Evolutionary conservation across 1,140 invertebrate species (phyloP), one percentile per base, ranked within the genome.

Genomic region (Drosophila sp.): DNA sequence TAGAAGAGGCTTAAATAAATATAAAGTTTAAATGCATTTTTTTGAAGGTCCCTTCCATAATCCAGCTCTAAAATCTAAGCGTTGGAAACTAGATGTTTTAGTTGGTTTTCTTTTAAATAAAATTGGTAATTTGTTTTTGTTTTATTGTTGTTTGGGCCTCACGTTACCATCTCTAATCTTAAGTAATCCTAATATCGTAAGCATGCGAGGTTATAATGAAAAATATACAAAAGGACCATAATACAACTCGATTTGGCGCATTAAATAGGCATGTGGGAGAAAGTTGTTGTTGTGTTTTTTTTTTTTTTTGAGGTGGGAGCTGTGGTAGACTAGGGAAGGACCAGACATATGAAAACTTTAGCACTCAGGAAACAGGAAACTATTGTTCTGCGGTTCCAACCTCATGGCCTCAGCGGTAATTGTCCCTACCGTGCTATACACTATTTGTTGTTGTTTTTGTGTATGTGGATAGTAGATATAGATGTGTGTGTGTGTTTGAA

Each of bases 341-440:
- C 56, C 68, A 77, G 73, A 71, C 75, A 77, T 64, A 78, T 72
- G 76, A 78, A 79, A 79, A 78, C 63, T 79, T 79, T 79, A 78
- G 76, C 69, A 78, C 75, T 78, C 75, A 79, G 75, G 75, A 72
- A 79, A 69, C 76, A 78, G 76, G 76, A 79, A 79, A 78, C 76
- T 79, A 79, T 79, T 79, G 76, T 79, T 79, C 61, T 79, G 76
- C 70, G 70, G 76, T 72, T 63, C 25, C 69, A 66, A 54, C 69
- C 70, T 72, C 35, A 44, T 76, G 72, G 61, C 76, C 68, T 50
- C 64, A 70, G 38, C 58, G 75, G 76, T 78, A 78, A 78, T 78
- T 78, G 76, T 78, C 69, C 75, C 65, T 40, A 55, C 29, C 30
- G 47, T 32, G 23, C 63, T 47, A 56, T 25, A 57, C 55, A 71